Percentiles rank a stretch among this genome's conserved stretches.
phyloP scores from a whole-genome alignment of 2,113 vertebrate genomes.

The Lynx canadensis region DNA sequence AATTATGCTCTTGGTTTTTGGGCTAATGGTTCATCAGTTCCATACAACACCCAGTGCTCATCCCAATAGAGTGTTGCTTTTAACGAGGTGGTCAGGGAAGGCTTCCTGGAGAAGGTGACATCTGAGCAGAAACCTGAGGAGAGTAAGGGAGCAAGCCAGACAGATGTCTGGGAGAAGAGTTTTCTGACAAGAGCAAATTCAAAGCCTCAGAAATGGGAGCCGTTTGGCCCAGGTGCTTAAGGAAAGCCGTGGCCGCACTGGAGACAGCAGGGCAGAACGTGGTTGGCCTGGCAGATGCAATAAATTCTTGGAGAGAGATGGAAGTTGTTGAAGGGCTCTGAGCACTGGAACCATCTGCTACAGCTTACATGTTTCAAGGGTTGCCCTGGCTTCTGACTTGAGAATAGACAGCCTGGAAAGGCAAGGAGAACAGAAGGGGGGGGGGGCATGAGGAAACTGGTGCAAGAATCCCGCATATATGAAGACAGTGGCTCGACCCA shows the following conservation, averaged over 20 bases:
- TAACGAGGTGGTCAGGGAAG: not conserved
- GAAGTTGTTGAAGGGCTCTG: not conserved
- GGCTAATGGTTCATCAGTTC: too few relatives aligned
- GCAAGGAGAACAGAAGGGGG: not conserved
- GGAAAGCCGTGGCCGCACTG: not conserved
- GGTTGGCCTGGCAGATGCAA: too few relatives aligned
- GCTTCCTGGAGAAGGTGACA: not conserved
- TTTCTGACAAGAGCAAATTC: not conserved
- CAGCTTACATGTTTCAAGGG: not conserved
- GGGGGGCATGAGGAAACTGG: not conserved
- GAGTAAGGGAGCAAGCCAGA: not conserved
- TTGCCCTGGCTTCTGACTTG: not conserved
- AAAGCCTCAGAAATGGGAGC: not conserved
- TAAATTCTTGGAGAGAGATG: not conserved
- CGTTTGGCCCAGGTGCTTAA: not conserved
- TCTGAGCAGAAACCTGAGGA: not conserved
- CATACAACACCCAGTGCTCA: too few relatives aligned
- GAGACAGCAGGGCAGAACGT: not conserved
- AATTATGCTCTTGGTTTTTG: too few relatives aligned
- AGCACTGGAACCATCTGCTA: not conserved
- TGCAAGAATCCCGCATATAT: accelerated
- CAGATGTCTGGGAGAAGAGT: too few relatives aligned
- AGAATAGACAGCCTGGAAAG: not conserved
- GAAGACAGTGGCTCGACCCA: not conserved
- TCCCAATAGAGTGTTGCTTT: not conserved